Evolutionary conservation across 2,888 invertebrate genomes (phyloP).

Genomic region (Octonoba sinensis): DNA sequence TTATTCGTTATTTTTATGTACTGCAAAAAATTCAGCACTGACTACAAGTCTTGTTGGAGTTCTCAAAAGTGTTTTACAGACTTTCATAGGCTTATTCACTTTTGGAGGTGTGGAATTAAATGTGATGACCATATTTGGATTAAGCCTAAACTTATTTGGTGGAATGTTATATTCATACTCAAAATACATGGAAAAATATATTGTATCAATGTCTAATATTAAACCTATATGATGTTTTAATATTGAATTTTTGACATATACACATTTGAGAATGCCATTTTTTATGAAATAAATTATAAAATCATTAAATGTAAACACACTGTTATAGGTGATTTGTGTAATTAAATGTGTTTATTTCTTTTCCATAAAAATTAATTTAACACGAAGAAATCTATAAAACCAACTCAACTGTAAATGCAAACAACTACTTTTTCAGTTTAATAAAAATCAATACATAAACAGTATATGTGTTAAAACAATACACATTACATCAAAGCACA

Average conservation of each 20-base stretch:
- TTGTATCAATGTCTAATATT: background rate
- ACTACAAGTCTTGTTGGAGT: constrained; percentile 72
- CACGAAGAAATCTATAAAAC: too few relatives aligned
- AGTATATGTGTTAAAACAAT: too few relatives aligned
- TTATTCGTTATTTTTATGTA: constrained; percentile 73
- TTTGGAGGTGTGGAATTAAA: constrained; percentile 72
- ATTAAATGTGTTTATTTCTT: too few relatives aligned
- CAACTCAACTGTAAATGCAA: too few relatives aligned
- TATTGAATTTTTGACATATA: background rate
- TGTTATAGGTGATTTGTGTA: too few relatives aligned
- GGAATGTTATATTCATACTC: constrained; percentile 71
- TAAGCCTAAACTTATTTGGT: constrained; percentile 71
- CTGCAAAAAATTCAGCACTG: constrained; percentile 72
- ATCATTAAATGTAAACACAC: too few relatives aligned
- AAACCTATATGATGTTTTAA: constrained; percentile 25
- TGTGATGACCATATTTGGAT: constrained; percentile 69
- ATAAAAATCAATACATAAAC: too few relatives aligned
- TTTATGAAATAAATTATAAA: too few relatives aligned
- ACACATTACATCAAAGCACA: too few relatives aligned
- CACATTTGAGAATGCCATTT: too few relatives aligned
- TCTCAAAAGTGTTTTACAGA: constrained; percentile 72
- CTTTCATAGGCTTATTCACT: constrained; percentile 71
- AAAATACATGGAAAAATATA: constrained; percentile 69
- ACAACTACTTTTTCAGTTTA: too few relatives aligned
- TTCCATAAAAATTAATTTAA: too few relatives aligned